These are phyloP conservation scores for Girardinichthys multiradiatus DNA, from an alignment of 2,113 vertebrate species.

Conservation along the genomic window DNA sequence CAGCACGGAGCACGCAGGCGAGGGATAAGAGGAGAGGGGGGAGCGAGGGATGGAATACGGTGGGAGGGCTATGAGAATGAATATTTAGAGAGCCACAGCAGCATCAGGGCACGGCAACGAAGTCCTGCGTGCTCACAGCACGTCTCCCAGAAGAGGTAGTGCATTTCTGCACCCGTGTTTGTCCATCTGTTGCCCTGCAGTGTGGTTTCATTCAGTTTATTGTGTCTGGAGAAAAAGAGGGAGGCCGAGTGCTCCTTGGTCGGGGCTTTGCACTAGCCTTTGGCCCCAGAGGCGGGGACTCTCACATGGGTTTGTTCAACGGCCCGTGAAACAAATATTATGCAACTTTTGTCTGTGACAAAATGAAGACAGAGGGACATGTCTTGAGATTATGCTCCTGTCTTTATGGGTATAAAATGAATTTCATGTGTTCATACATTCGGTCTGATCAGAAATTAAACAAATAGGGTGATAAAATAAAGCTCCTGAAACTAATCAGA, in stretches of 20 bases:
- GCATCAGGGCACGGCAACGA: slow-evolving; percentile 53
- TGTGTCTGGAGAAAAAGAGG: slow-evolving; percentile 32
- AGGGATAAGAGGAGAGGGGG: slow-evolving; percentile 45
- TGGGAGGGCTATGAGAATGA: slow-evolving; percentile 64
- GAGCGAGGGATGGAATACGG: slow-evolving; percentile 42
- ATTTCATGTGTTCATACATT: not conserved
- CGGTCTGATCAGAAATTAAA: not conserved
- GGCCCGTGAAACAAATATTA: slow-evolving; percentile 78
- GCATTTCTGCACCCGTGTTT: slow-evolving; percentile 33
- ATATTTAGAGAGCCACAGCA: slow-evolving; percentile 56
- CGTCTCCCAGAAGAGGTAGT: slow-evolving; percentile 33
- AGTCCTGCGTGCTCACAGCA: slow-evolving; percentile 51
- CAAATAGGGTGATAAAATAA: not conserved
- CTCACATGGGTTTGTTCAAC: slow-evolving; percentile 64
- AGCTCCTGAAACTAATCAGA: not conserved
- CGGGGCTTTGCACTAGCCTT: slow-evolving; percentile 34
- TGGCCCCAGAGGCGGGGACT: slow-evolving; percentile 50
- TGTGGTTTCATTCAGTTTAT: slow-evolving; percentile 36
- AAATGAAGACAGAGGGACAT: slow-evolving; percentile 48
- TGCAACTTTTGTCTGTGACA: slow-evolving; percentile 73
- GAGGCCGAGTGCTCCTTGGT: slow-evolving; percentile 28
- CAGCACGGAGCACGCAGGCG: slow-evolving; percentile 47
- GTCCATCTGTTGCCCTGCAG: slow-evolving; percentile 48
- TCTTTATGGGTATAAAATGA: not conserved
- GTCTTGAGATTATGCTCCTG: slow-evolving; percentile 12